Evolutionary conservation across 2,113 vertebrate species (phyloP), one percentile per base, ranked within the genome.

Genomic region (Gallinago undulata): DNA sequence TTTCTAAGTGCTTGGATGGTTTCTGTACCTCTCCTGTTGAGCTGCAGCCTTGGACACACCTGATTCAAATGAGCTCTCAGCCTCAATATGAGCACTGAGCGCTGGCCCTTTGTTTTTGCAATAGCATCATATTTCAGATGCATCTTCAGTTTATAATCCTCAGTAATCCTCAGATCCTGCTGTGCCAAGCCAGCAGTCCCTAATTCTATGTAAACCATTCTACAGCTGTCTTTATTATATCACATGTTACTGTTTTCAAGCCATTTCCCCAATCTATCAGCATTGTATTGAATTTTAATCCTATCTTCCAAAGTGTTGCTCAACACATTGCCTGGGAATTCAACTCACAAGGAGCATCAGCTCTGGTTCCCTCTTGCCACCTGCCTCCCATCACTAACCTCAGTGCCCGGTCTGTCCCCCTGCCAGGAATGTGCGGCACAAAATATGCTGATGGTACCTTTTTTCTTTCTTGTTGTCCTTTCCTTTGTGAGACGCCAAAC

Each of bases 111-210:
- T 94, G 73, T 41, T 94, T 95, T 53, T 90, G 78, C 48, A 82
- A 50, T 3, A 83, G 59, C 81, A 89, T 91, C 78, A 41, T 48
- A 83, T 80, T 96, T 92, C 76, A 93, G 87, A 85, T 86, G 47
- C 84, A 93, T 84, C 95, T 91, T 80, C 87, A 88, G 75, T 51
- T 80, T 62, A 69, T 93, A 94, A 95, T 94, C 78, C 77, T 74
- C 81, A 74, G 77, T 93, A 97, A 96, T 93, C 89, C 92, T 67
- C 87, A 80, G 7, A 66, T 83, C 87, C 94, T 77, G 70, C 66
- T 91, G 86, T 96, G 94, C 73, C 91, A 55, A 73, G 74, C 73
- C 62, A 93, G 86, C 90, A 91, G 57, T 60, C 62, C 68, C 64
- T 97, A 72, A 92, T 91, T 96, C 68, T 27, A 15, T 57, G 66